Base-by-base conservation (phyloP, 1,140 invertebrate species). In the Drosophila pachea region DNA sequence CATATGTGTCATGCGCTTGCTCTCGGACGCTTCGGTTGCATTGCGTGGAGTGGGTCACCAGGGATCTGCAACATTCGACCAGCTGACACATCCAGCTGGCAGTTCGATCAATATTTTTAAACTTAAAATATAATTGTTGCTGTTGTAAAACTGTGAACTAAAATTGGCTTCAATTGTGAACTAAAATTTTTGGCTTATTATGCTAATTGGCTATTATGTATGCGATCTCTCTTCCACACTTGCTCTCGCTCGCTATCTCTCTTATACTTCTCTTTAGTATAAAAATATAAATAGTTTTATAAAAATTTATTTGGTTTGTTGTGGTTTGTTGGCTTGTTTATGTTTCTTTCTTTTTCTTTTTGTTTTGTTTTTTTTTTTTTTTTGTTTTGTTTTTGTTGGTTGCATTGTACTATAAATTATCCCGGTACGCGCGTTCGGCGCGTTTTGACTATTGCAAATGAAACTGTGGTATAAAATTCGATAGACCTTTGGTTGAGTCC, bases 401-500 rank as follows among this genome's bases (percentile, higher is more conserved):
- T 88, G 88, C 87, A 89, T 89, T 89, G 88, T 89, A 89, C 88
- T 89, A 89, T 89, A 89, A 89, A 89, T 89, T 89, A 89, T 89
- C 76, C 88, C 86, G 88, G 88, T 87, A 82, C 74, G 86, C 73
- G 81, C 69, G 50, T 53, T 59, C 45, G 38, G 70, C 74, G 73
- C 81, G 74, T 72, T 73, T 78, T 74, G 50, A 79, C 88, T 89
- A 89, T 89, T 89, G 88, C 88, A 89, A 89, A 75, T 79, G 62
- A 83, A 77, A 87, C 73, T 63, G 73, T 81, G 78, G 77, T 65
- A 78, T 81, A 78, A 83, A 83, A 84, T 72, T 67, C 32, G 12
- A 56, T 50, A 31, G 49, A 54, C 45, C 43, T 65, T 58, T 58
- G 45, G 16, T 66, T 42, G 5, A 53, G 58, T 56, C 62, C 50